Conservation (phyloP, 2,113 vertebrate species). For the Amphilophus citrinellus region DNA sequence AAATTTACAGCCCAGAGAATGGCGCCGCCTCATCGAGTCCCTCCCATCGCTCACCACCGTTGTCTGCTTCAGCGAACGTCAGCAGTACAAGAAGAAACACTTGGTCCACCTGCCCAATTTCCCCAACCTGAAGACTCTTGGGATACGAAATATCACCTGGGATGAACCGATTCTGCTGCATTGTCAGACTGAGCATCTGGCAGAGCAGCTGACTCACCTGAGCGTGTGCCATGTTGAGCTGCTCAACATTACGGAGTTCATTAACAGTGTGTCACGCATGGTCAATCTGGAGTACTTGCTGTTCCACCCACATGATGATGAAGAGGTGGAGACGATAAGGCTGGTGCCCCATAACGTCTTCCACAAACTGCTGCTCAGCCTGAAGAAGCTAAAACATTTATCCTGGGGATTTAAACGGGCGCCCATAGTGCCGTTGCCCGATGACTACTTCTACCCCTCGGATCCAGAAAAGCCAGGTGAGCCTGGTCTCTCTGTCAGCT, state of each 20-base stretch:
- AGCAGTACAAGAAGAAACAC: slow-evolving; percentile 58
- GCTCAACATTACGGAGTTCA: slow-evolving; percentile 44
- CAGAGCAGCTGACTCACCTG: slow-evolving; percentile 60
- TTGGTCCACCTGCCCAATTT: slow-evolving; percentile 51
- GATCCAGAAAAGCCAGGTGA: slow-evolving; percentile 50
- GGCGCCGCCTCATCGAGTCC: slow-evolving; percentile 62
- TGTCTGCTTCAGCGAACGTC: slow-evolving; percentile 54
- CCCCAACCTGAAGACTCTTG: slow-evolving; percentile 38
- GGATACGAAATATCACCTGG: slow-evolving; percentile 62
- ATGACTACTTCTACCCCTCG: slow-evolving; percentile 65
- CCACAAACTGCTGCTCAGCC: slow-evolving; percentile 54
- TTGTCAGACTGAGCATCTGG: not conserved
- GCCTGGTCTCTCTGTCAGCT: not conserved
- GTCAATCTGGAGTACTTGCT: slow-evolving; percentile 65
- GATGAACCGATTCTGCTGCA: slow-evolving; percentile 41
- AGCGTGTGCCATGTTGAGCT: slow-evolving; percentile 68
- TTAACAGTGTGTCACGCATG: slow-evolving; percentile 32
- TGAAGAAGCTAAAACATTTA: slow-evolving; percentile 60
- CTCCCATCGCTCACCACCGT: slow-evolving; percentile 64
- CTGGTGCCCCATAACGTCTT: slow-evolving; percentile 56
- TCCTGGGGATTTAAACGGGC: slow-evolving; percentile 72
- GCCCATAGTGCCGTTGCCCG: slow-evolving; percentile 44
- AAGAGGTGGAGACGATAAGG: slow-evolving; percentile 50
- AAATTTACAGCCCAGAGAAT: slow-evolving; percentile 66
- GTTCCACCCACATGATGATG: slow-evolving; percentile 68